Base-by-base conservation (phyloP, 2,797 vertebrate species). In the Nyctalus aviator region DNA sequence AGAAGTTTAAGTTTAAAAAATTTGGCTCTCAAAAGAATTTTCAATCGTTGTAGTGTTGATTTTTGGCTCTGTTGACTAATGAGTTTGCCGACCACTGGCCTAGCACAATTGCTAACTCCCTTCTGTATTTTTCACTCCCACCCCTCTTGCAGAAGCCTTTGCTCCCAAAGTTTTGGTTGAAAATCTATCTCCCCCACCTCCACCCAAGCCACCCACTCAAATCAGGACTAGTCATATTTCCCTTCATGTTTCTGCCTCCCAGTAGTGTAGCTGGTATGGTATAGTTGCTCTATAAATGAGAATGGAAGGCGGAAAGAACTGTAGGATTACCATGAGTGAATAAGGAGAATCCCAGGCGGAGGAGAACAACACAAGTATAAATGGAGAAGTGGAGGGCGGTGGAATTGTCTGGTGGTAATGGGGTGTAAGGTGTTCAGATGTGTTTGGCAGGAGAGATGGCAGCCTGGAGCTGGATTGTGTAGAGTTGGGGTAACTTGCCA, bases 391-490 rank as follows among this genome's bases (percentile, higher is more conserved):
- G 50, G 44, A 37, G 21, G 30, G n/a, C 5, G 3, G 27, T 20
- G 21, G 21, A 27, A 27, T 14, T 18, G 50, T 8, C 57, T 3
- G 20, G 20, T 0, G 17, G 77, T 20, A 64, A 59, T 3, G 18
- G 11, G 10, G 20, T 8, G 2, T 10, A 23, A 55, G n/a, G 48
- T 23, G n/a, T 8, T 23, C 48, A 7, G 41, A 59, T 14, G 35
- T 0, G 0, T 2, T 55, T 14, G 7, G 23, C 7, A n/a, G 57
- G 50, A 32, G 18, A 76, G 32, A 7, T 4, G n/a, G 35, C 53
- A 64, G 5, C 27, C 18, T 35, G 2, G 57, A n/a, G 3, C 88
- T 57, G 7, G 62, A 7, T 1, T n/a, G 2, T 44, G 8, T 41
- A 62, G 46, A 68, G 50, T 32, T 12, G 8, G 21, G n/a, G 3